phyloP scores from a whole-genome alignment of 2,888 invertebrate species.

The Tiphia femorata region DNA sequence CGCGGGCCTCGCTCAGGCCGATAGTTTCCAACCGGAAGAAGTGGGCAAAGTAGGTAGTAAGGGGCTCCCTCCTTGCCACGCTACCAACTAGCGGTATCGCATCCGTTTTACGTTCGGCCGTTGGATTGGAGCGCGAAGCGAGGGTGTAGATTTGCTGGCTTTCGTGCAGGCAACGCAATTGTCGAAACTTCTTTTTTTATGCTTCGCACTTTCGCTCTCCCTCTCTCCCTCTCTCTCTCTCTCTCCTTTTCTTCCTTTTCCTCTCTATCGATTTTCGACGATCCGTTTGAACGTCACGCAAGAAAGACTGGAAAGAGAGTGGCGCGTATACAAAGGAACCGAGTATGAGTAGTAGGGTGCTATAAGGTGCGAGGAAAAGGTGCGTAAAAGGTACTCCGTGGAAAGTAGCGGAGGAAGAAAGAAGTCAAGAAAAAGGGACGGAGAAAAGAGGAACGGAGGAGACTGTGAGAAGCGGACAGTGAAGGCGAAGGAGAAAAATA shows the following conservation, averaged over 20 bases:
- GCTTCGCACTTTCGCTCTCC: no score
- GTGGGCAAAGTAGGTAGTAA: no score
- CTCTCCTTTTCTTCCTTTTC: not conserved
- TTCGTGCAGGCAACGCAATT: not conserved
- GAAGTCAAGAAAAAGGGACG: slow-evolving; percentile 2
- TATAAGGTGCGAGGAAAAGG: no score
- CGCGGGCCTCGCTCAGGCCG: no score
- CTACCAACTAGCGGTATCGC: not conserved
- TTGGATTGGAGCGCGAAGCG: not conserved
- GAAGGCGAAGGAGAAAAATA: slow-evolving; percentile 10
- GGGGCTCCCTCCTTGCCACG: no score
- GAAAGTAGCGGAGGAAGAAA: slow-evolving; percentile 1
- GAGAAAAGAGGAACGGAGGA: not conserved
- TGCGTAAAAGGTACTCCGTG: no score
- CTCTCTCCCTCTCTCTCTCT: not conserved
- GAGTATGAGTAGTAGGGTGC: no score
- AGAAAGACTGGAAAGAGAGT: slow-evolving; percentile 8
- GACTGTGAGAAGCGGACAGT: not conserved
- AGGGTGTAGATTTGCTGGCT: slow-evolving; percentile 1
- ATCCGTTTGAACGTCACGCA: slow-evolving; percentile 20
- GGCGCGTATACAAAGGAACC: no score
- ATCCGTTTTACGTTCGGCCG: not conserved
- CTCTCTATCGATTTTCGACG: slow-evolving; percentile 15
- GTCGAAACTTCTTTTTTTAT: not conserved
- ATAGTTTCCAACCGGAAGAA: no score